phyloP scores from a whole-genome alignment of 2,888 invertebrate genomes.

The Epistrophe eligans region DNA sequence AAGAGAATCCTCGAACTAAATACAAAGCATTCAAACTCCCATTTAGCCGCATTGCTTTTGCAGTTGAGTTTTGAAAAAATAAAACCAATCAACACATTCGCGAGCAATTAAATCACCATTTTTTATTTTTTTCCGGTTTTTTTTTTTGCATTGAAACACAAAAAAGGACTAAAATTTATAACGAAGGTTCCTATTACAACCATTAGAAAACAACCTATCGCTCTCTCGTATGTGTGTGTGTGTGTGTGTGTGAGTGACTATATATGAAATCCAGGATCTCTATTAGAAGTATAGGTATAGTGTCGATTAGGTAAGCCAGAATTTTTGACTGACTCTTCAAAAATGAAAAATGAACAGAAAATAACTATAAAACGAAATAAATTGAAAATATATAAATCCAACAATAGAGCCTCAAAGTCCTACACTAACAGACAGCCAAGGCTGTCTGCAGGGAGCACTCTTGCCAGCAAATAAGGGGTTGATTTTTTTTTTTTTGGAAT shows the following conservation, averaged over 20 bases:
- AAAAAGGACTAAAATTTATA: slow-evolving; percentile 4
- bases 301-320: slow-evolving; percentile 58
- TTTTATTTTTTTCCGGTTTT: not conserved
- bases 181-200: slow-evolving; percentile 25
- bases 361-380: slow-evolving; percentile 41
- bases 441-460: not conserved
- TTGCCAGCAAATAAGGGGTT: not conserved
- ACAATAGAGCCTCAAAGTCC: slow-evolving; percentile 50
- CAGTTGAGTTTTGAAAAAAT: slow-evolving; percentile 31
- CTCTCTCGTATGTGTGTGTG: not conserved
- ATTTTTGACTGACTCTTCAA: slow-evolving; percentile 30
- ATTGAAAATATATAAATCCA: slow-evolving; percentile 65
- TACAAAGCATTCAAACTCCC: slow-evolving; percentile 20
- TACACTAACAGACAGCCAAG: slow-evolving; percentile 28
- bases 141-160: not conserved
- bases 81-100: slow-evolving; percentile 72
- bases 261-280: slow-evolving; percentile 25
- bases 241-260: not conserved
- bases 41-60: slow-evolving; percentile 11
- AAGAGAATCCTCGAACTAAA: slow-evolving; percentile 44
- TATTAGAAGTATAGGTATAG: slow-evolving; percentile 45
- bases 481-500: not conserved
- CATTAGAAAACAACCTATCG: slow-evolving; percentile 28
- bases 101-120: slow-evolving; percentile 71
- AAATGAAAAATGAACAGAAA: not conserved